Conservation (phyloP, 2,113 vertebrate genomes). For the Oreotrochilus melanogaster region DNA sequence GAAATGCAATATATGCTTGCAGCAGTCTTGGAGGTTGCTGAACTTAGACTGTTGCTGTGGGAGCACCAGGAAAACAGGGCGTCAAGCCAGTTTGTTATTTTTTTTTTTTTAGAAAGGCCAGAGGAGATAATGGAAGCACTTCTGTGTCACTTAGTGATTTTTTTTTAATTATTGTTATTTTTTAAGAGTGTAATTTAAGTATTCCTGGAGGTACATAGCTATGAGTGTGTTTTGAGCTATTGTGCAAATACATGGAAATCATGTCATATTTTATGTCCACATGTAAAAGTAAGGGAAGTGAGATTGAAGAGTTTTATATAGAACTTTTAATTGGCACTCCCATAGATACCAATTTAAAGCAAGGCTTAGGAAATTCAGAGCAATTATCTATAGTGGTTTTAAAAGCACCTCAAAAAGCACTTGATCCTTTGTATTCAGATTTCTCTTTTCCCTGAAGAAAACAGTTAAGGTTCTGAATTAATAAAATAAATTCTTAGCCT, state of each 20-base stretch:
- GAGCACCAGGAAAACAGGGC: accelerated
- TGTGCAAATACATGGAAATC: not conserved
- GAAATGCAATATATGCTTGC: not conserved
- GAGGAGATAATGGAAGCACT: not conserved
- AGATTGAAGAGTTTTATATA: not conserved
- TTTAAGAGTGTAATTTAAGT: accelerated
- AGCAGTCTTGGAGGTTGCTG: not conserved
- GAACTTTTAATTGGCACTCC: not conserved
- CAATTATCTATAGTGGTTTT: not conserved
- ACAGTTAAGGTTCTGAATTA: not conserved
- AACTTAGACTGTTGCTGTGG: not conserved
- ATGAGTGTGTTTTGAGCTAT: not conserved
- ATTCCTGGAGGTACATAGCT: not conserved
- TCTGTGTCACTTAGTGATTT: not conserved
- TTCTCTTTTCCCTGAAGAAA: not conserved
- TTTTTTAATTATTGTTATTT: no score
- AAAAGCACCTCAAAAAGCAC: not conserved
- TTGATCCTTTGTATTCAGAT: not conserved
- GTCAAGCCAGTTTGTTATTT: not conserved
- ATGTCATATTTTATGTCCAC: not conserved
- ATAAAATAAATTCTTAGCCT: not conserved
- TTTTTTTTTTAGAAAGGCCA: not conserved
- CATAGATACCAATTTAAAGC: not conserved
- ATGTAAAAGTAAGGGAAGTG: not conserved
- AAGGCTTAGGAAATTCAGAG: not conserved